Evolutionary conservation across 1,140 invertebrate genomes (phyloP).

Genomic region (Bombyx mori): ASM3026992v2 NC_085111.1:6041001-6041500

Average conservation of each 20-base stretch:
- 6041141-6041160: background rate
- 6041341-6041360: slow-evolving; percentile 68
- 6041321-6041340: slow-evolving; percentile 58
- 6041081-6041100: slow-evolving; percentile 17
- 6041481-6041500: slow-evolving; percentile 49
- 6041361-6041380: slow-evolving; percentile 51
- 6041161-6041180: background rate
- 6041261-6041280: slow-evolving; percentile 47
- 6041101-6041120: slow-evolving; percentile 67
- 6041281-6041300: slow-evolving; percentile 68
- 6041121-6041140: slow-evolving; percentile 15
- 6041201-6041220: background rate
- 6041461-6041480: slow-evolving; percentile 32
- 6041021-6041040: slow-evolving; percentile 27
- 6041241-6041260: slow-evolving; percentile 24
- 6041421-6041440: slow-evolving; percentile 42
- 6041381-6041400: slow-evolving; percentile 71
- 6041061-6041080: slow-evolving; percentile 15
- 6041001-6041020: slow-evolving; percentile 37
- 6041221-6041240: background rate
- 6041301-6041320: slow-evolving; percentile 68
- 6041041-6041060: slow-evolving; percentile 27
- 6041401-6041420: slow-evolving; percentile 69
- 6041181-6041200: too few relatives aligned
- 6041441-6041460: slow-evolving; percentile 34